Conservation (phyloP, 2,888 invertebrate genomes). For the Papilio demoleus region DNA sequence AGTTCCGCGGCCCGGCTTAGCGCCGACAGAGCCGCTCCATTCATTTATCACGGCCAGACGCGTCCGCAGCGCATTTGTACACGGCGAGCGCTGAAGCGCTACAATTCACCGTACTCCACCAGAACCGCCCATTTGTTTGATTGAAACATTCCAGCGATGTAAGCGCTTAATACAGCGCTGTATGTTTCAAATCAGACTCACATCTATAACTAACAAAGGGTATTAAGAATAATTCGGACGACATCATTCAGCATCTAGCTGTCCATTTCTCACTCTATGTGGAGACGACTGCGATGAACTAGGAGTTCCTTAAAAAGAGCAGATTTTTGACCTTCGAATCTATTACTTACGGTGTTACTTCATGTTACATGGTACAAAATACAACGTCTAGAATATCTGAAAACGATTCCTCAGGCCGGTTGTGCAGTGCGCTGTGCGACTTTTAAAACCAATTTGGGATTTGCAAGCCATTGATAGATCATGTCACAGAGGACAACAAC, state of each 20-base stretch:
- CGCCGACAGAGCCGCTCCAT: constrained; percentile 40
- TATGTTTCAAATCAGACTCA: constrained; percentile 50
- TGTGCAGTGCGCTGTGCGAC: too few species aligned
- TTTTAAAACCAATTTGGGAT: too few species aligned
- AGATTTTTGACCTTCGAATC: too few species aligned
- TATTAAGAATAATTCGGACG: background rate
- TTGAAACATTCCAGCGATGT: constrained; percentile 47
- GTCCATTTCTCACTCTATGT: background rate
- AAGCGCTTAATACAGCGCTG: constrained; percentile 47
- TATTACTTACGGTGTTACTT: too few species aligned
- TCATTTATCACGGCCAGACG: constrained; percentile 51
- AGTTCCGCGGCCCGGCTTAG: constrained; percentile 29
- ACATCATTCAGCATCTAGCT: background rate
- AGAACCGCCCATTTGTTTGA: constrained; percentile 55
- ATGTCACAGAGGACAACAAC: too few species aligned
- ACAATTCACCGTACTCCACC: constrained; percentile 49
- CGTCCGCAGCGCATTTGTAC: constrained; percentile 49
- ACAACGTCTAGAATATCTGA: too few species aligned
- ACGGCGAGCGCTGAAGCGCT: constrained; percentile 50
- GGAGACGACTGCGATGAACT: background rate
- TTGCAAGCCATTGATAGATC: too few species aligned
- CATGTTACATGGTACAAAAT: too few species aligned
- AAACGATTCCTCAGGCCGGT: too few species aligned
- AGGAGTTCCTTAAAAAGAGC: too few species aligned
- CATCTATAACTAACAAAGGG: background rate